These are phyloP conservation scores for Mirounga angustirostris DNA, from an alignment of 2,113 vertebrate species.

Conservation along the genomic window DNA sequence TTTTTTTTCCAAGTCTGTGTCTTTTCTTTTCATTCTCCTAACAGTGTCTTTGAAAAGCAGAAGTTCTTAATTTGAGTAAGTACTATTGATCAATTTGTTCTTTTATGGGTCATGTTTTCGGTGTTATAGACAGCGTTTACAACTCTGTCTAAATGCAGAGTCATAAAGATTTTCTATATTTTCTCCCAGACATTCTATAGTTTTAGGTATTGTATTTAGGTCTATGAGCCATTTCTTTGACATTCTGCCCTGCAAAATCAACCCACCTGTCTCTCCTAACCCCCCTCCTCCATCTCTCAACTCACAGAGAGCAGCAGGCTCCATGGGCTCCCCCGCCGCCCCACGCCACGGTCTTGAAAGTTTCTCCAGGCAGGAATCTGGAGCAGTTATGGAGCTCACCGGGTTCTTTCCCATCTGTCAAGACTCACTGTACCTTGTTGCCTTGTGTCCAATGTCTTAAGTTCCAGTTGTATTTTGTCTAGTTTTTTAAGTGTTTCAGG, in stretches of 20 bases:
- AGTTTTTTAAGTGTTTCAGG: not conserved
- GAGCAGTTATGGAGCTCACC: not conserved
- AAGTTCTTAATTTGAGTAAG: not conserved
- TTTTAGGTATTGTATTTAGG: not conserved
- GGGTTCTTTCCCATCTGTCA: not conserved
- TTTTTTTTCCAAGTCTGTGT: not conserved
- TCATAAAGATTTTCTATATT: not conserved
- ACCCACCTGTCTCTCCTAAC: not conserved
- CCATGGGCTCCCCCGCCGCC: not conserved
- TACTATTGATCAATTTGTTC: not conserved
- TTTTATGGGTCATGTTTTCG: not conserved
- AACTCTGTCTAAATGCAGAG: not conserved
- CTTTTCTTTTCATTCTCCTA: constrained; percentile 24
- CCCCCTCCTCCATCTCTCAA: not conserved
- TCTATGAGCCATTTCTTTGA: not conserved
- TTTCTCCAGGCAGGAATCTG: not conserved
- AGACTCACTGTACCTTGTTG: not conserved
- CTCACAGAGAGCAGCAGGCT: not conserved
- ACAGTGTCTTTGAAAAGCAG: not conserved
- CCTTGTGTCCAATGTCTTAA: not conserved
- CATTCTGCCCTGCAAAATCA: not conserved
- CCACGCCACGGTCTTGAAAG: not conserved
- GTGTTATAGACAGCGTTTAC: not conserved
- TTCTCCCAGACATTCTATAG: not conserved
- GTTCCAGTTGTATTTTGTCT: not conserved